These are phyloP conservation scores for Tychaedon coryphoeus DNA, from an alignment of 2,113 vertebrate species.

Conservation along the genomic window DNA sequence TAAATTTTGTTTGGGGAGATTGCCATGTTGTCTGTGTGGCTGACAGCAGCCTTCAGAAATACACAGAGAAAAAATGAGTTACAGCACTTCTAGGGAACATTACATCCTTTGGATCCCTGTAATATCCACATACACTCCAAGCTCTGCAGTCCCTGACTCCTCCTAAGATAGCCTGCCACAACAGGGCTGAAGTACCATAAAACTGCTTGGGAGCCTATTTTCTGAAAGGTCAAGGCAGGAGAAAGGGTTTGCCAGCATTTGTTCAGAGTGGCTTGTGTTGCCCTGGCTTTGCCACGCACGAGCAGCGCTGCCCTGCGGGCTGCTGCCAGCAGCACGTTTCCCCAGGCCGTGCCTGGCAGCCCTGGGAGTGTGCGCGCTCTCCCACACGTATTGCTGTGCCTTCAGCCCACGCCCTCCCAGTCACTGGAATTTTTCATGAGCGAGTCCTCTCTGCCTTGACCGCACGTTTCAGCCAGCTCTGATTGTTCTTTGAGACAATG, in stretches of 20 bases:
- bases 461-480: background rate
- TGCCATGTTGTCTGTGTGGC: background rate
- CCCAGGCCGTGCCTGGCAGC: rapidly evolving
- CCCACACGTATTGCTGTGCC: rapidly evolving
- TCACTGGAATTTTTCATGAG: background rate
- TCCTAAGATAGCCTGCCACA: background rate
- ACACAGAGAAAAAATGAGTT: background rate
- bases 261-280: background rate
- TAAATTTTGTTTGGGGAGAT: background rate
- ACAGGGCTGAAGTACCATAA: background rate
- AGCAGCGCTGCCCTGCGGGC: background rate
- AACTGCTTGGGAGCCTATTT: background rate
- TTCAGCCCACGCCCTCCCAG: background rate
- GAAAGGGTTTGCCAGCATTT: background rate
- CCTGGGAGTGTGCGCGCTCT: background rate
- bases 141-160: background rate
- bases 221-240: background rate
- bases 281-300: background rate
- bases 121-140: background rate
- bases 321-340: background rate
- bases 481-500: slow-evolving; percentile 20
- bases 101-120: background rate
- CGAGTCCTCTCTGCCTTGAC: background rate
- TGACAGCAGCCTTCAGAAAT: background rate
- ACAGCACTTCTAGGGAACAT: background rate